Conservation (phyloP, 2,888 invertebrate genomes). For the Terebella lapidaria region DNA sequence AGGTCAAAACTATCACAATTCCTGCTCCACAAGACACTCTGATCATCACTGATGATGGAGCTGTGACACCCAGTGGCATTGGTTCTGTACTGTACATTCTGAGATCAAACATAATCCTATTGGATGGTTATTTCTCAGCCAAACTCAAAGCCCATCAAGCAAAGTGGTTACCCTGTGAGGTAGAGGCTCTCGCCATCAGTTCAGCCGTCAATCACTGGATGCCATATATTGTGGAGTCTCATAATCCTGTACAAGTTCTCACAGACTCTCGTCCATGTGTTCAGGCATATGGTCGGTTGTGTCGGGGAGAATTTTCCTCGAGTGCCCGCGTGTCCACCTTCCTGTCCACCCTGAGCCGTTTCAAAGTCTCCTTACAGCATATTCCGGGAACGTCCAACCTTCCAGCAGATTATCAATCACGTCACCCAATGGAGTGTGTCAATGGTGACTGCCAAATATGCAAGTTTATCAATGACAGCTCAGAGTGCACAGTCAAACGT, state of each 20-base stretch:
- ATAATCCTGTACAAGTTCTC: slow-evolving; percentile 11
- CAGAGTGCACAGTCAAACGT: slow-evolving; percentile 24
- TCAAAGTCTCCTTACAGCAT: slow-evolving; percentile 11
- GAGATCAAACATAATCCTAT: slow-evolving; percentile 13
- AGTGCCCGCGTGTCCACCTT: slow-evolving; percentile 26
- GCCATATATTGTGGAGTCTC: slow-evolving; percentile 13
- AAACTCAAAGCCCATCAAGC: slow-evolving; percentile 24
- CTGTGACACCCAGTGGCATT: slow-evolving; percentile 7
- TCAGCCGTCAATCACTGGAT: slow-evolving; percentile 26
- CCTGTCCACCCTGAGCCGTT: slow-evolving; percentile 21
- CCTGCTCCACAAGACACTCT: not conserved
- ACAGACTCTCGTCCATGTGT: slow-evolving; percentile 29
- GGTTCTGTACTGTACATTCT: slow-evolving; percentile 26
- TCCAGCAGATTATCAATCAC: not conserved
- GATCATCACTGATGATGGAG: not conserved
- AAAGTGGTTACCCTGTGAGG: slow-evolving; percentile 29
- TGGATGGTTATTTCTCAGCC: slow-evolving; percentile 27
- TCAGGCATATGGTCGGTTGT: slow-evolving; percentile 24
- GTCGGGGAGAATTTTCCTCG: slow-evolving; percentile 25
- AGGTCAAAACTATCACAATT: not conserved
- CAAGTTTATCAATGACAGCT: slow-evolving; percentile 1
- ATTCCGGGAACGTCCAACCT: not conserved
- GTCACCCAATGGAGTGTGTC: not conserved
- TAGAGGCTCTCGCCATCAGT: slow-evolving; percentile 26
- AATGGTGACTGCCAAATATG: not conserved